A percentile compares a stretch with the other conserved stretches of the same genome.
Conservation (phyloP, 2,113 vertebrate species). For the Thunnus maccoyii region DNA sequence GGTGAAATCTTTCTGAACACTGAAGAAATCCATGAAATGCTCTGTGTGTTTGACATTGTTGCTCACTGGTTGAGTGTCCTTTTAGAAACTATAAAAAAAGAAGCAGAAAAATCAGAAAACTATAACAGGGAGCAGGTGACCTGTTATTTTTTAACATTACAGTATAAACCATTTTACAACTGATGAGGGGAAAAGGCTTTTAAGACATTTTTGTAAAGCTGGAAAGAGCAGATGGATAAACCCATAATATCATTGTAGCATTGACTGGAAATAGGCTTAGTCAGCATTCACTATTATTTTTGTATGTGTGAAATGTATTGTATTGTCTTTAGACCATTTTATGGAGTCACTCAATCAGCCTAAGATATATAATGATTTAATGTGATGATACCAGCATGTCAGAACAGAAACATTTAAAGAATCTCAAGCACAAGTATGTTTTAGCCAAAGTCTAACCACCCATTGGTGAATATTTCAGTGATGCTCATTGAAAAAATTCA, state of each 20-base stretch:
- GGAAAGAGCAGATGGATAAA: slow-evolving; percentile 14
- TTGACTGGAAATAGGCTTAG: slow-evolving; percentile 33
- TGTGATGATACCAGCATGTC: slow-evolving; percentile 14
- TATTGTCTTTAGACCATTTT: slow-evolving; percentile 25
- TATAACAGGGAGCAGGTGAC: slow-evolving; percentile 55
- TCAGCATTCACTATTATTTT: slow-evolving; percentile 29
- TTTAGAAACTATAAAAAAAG: slow-evolving; percentile 40
- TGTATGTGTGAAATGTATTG: slow-evolving; percentile 33
- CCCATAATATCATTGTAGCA: slow-evolving; percentile 18
- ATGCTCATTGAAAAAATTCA: slow-evolving; percentile 3
- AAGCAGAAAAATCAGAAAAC: background rate
- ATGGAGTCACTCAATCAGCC: background rate
- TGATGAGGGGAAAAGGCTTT: slow-evolving; percentile 22
- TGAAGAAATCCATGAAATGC: slow-evolving; percentile 55
- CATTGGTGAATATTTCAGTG: slow-evolving; percentile 14
- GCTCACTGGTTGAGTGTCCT: slow-evolving; percentile 85
- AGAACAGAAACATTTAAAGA: background rate
- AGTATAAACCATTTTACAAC: slow-evolving; percentile 20
- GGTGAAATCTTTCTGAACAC: slow-evolving; percentile 53
- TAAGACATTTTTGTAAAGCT: slow-evolving; percentile 20
- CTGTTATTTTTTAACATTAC: slow-evolving; percentile 49
- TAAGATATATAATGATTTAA: background rate
- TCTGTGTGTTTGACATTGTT: slow-evolving; percentile 57
- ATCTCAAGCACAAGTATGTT: background rate
- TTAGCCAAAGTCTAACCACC: slow-evolving; percentile 17